Evolutionary conservation across 2,888 invertebrate genomes (phyloP).

Genomic region (Synanthedon vespiformis): DNA sequence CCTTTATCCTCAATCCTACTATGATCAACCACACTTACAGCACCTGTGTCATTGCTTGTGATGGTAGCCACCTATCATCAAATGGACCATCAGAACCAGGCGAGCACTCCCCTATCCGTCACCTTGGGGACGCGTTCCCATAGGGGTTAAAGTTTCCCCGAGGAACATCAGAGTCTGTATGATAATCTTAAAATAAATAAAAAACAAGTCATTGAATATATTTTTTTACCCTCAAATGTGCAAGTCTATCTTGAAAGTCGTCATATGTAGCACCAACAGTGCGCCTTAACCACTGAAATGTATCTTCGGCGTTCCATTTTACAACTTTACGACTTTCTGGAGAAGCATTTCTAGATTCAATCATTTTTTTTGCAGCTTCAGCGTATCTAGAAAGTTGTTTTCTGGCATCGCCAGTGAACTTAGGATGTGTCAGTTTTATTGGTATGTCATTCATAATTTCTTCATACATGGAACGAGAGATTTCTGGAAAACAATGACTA

Average conservation of each 20-base stretch:
- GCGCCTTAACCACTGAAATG: conserved; percentile 93
- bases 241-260: conserved; percentile 89
- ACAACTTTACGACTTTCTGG: conserved; percentile 96
- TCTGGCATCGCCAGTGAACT: conserved; percentile 94
- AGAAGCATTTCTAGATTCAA: conserved; percentile 92
- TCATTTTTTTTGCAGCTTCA: conserved; percentile 96
- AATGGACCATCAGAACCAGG: too few relatives aligned
- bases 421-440: conserved; percentile 93
- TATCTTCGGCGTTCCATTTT: conserved; percentile 98
- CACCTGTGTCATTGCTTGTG: too few relatives aligned
- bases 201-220: too few relatives aligned
- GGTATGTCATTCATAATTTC: conserved; percentile 99
- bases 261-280: conserved; percentile 95
- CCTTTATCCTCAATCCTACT: too few relatives aligned
- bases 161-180: too few relatives aligned
- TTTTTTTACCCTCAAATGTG: conserved; percentile 80
- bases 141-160: too few relatives aligned
- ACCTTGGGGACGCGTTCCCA: too few relatives aligned
- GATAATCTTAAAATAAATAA: too few relatives aligned
- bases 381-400: conserved; percentile 95
- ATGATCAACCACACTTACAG: too few relatives aligned
- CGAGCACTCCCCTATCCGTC: too few relatives aligned
- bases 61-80: too few relatives aligned
- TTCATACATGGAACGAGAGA: conserved; percentile 94
- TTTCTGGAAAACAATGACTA: conserved; percentile 91